Base-by-base conservation (phyloP, 2,888 invertebrate species). In the Polydrusus pterygomalis region DNA sequence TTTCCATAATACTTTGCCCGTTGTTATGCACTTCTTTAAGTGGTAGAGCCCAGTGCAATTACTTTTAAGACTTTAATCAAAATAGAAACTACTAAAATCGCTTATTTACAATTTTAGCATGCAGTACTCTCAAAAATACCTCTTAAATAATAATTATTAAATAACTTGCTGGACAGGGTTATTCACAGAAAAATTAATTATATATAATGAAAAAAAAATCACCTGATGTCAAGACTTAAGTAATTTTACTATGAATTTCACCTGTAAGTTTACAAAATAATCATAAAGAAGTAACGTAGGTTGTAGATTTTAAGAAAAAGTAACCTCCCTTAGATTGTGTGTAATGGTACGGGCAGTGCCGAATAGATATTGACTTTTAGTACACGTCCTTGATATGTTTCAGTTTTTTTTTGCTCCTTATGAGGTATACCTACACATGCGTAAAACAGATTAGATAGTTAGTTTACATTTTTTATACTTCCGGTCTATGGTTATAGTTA, bases 181-280 rank as follows among this genome's bases (percentile, higher is more conserved):
- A 72, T 65, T 72, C 72, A 72, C 51, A 65, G 70, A 54, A 63
- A 63, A 70, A 70, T 63, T 51, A 43, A 51, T 34, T 63, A 40
- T 40, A 47, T 67, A 11, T 51, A 49, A 67, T 51, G 51, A 11
- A 40, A 51, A 11, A 38, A 51, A 40, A 17, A 64, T 47, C 43
- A 47, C 65, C 65, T 65, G 65, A 65, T 51, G 34, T 17, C 18
- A 67, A 67, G 67, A 67, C 67, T 63, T 49, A 20, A 60, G 40
- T 70, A 62, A 70, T 70, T 70, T 70, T 63, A 49, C 70, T 63
- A 63, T 63, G 70, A 70, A 70, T 70, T 70, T 70, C 63, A 25
- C 70, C 51, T 70, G 70, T 54, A 25, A 38, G 40, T 67, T 67
- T 54, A 67, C 54, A 54, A 67, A 34, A 40, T 67, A 67, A 67